Percentiles rank a stretch among this genome's conserved stretches.
phyloP scores from a whole-genome alignment of 2,797 vertebrate genomes.

The Pipistrellus pipistrellus region DNA sequence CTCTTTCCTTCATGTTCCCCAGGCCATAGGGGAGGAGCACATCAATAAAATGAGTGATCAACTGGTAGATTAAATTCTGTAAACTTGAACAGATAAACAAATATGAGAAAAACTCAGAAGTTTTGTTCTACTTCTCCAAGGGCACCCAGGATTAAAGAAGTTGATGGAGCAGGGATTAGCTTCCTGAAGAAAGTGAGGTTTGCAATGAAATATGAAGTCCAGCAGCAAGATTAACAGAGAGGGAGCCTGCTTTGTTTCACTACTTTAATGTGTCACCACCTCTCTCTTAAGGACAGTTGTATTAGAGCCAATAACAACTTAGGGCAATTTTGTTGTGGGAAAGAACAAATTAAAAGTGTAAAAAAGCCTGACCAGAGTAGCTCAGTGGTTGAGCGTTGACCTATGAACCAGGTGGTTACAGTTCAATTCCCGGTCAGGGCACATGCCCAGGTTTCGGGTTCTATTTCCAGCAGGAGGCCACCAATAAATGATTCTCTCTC shows the following conservation, averaged over 20 bases:
- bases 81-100: neutral
- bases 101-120: neutral
- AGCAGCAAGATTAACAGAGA: conserved; percentile 9
- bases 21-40: neutral
- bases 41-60: neutral
- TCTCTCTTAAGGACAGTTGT: conserved; percentile 40
- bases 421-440: no score
- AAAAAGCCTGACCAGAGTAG: neutral
- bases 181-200: conserved; percentile 43
- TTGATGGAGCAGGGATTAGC: conserved; percentile 13
- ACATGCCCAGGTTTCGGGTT: no score
- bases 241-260: neutral
- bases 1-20: conserved; percentile 52
- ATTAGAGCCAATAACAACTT: conserved; percentile 49
- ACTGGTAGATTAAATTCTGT: neutral
- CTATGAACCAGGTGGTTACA: no score
- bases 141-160: neutral
- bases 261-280: neutral
- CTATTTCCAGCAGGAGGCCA: no score
- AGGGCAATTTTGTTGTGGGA: conserved; percentile 44
- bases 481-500: no score
- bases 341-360: conserved; percentile 56
- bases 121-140: conserved; percentile 35
- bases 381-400: neutral
- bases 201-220: neutral